Evolutionary conservation across 1,140 invertebrate species (phyloP).

Genomic region (Plutomurus gul): DNA sequence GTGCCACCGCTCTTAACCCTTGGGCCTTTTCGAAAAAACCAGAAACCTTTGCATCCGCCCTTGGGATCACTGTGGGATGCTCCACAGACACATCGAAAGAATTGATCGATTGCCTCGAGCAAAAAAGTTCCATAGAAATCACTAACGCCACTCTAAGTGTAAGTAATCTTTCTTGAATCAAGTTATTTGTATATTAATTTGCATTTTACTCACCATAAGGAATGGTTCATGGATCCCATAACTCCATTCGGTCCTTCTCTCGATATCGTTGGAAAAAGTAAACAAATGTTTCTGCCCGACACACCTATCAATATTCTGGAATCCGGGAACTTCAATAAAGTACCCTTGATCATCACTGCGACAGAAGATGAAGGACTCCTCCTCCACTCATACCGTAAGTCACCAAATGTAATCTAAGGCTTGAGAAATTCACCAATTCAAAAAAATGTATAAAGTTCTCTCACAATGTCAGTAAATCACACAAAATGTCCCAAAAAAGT

Average conservation of each 20-base stretch:
- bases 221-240: background rate
- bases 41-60: background rate
- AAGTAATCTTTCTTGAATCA: background rate
- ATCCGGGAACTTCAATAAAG: background rate
- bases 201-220: too few species aligned
- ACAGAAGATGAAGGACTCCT: background rate
- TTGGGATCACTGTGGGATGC: background rate
- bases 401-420: too few species aligned
- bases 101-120: too few species aligned
- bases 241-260: background rate
- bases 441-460: too few species aligned
- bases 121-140: too few species aligned
- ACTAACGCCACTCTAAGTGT: too few species aligned
- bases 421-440: too few species aligned
- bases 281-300: background rate
- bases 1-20: background rate
- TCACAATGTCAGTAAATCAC: too few species aligned
- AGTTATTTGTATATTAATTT: background rate
- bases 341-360: background rate
- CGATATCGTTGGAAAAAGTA: background rate
- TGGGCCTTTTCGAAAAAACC: background rate
- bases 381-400: background rate
- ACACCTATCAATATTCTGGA: background rate
- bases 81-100: background rate
- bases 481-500: too few species aligned